These are phyloP conservation scores for Sciurus niger DNA, from an alignment of 2,113 vertebrate species.

Conservation along the genomic window DNA sequence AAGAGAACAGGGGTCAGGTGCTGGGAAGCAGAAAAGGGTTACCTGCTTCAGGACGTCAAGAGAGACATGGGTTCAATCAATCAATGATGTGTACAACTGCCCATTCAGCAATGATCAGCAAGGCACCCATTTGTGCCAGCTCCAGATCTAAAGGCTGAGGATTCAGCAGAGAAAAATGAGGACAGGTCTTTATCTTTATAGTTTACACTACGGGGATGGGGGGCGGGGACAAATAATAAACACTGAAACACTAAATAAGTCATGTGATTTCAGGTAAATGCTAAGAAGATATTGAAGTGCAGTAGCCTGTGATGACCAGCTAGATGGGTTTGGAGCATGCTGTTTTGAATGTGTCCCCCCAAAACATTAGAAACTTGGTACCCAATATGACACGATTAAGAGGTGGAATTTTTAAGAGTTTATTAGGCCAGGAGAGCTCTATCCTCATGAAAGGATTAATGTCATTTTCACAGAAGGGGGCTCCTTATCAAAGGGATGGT, in stretches of 20 bases:
- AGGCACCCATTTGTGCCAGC: not conserved
- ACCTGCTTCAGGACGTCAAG: not conserved
- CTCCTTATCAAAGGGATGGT: not conserved
- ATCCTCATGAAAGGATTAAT: not conserved
- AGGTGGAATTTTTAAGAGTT: not conserved
- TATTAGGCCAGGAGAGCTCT: not conserved
- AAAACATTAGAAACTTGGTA: not conserved
- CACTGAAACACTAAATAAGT: not conserved
- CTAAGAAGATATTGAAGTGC: not conserved
- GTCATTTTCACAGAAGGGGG: not conserved
- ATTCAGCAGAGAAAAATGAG: not conserved
- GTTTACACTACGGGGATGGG: not conserved
- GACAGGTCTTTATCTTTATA: not conserved
- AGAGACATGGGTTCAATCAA: not conserved
- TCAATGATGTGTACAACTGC: not conserved
- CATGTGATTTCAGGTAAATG: not conserved
- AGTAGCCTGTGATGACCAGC: not conserved
- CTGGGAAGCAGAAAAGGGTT: not conserved
- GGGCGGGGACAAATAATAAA: constrained; percentile 15
- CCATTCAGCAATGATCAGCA: not conserved
- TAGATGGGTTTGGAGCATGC: too few species aligned
- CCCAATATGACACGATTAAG: not conserved
- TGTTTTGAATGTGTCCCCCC: not conserved
- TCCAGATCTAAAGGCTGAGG: not conserved
- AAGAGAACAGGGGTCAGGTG: not conserved